Evolutionary conservation across 1,140 invertebrate species (phyloP).

Genomic region (Asobara japonica): DNA sequence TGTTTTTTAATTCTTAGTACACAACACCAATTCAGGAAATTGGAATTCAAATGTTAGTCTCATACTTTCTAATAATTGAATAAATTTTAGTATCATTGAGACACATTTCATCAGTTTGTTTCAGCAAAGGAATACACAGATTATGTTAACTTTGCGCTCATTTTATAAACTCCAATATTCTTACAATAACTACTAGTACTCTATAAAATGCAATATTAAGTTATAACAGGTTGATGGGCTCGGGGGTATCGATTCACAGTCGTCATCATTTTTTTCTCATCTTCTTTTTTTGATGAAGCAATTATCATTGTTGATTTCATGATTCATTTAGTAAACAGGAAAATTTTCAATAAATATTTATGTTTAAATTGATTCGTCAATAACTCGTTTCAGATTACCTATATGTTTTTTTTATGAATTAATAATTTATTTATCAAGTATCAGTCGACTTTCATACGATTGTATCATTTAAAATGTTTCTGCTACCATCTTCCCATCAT

Average conservation of each 20-base stretch:
- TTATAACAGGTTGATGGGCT: constrained; percentile 26
- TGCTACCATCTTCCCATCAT: neutral
- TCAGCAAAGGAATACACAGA: neutral
- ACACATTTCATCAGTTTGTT: neutral
- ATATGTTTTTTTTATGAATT: neutral
- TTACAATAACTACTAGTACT: constrained; percentile 14
- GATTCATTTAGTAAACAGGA: neutral
- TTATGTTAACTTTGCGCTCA: neutral
- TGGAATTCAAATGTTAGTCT: neutral
- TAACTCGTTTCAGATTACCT: neutral
- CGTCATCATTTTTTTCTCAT: neutral
- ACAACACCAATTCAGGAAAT: neutral
- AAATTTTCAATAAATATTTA: neutral
- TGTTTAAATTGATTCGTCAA: neutral
- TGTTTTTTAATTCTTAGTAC: neutral
- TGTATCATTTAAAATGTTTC: constrained; percentile 18
- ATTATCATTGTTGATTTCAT: neutral
- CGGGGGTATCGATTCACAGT: constrained; percentile 9
- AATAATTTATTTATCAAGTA: constrained; percentile 24
- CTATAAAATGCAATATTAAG: constrained; percentile 29
- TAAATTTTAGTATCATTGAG: constrained; percentile 14
- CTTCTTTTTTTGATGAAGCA: neutral
- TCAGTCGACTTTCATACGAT: constrained; percentile 32
- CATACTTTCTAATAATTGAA: neutral
- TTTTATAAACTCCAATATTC: constrained; percentile 8